phyloP scores from a whole-genome alignment of 2,888 invertebrate species.

The Oscheius sp. region DNA sequence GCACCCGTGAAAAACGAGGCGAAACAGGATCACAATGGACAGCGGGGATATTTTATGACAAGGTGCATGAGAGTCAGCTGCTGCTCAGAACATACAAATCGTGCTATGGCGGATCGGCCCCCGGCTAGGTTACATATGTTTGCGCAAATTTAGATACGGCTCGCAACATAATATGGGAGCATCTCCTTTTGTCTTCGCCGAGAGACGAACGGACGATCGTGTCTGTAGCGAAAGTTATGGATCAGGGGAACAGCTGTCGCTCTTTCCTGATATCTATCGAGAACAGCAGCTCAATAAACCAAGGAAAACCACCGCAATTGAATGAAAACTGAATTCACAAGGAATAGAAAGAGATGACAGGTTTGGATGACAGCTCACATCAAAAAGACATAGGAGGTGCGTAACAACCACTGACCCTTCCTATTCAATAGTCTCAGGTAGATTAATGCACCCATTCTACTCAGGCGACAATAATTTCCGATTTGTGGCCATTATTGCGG shows the following conservation, averaged over 20 bases:
- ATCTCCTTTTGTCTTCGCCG: slow-evolving; percentile 32
- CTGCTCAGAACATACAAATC: slow-evolving; percentile 35
- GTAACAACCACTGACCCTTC: slow-evolving; percentile 18
- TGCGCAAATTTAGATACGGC: slow-evolving; percentile 32
- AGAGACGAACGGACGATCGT: not conserved
- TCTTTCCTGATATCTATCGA: not conserved
- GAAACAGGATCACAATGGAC: slow-evolving; percentile 7
- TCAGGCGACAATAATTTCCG: slow-evolving; percentile 35
- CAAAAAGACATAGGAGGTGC: slow-evolving; percentile 21
- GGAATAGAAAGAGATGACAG: not conserved
- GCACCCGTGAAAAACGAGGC: not conserved
- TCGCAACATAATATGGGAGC: slow-evolving; percentile 35
- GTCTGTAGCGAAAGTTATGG: not conserved
- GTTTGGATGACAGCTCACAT: slow-evolving; percentile 21
- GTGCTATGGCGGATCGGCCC: slow-evolving; percentile 31
- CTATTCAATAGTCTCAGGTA: slow-evolving; percentile 36
- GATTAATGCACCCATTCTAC: slow-evolving; percentile 32
- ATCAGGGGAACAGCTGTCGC: not conserved
- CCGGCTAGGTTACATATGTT: slow-evolving; percentile 29
- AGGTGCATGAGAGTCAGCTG: slow-evolving; percentile 35
- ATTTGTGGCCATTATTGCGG: slow-evolving; percentile 31
- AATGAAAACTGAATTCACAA: not conserved
- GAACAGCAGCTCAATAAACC: not conserved
- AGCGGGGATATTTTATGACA: slow-evolving; percentile 29
- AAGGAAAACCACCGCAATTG: not conserved